phyloP scores from a whole-genome alignment of 2,113 vertebrate genomes.

The Acrocephalus kingi region DNA sequence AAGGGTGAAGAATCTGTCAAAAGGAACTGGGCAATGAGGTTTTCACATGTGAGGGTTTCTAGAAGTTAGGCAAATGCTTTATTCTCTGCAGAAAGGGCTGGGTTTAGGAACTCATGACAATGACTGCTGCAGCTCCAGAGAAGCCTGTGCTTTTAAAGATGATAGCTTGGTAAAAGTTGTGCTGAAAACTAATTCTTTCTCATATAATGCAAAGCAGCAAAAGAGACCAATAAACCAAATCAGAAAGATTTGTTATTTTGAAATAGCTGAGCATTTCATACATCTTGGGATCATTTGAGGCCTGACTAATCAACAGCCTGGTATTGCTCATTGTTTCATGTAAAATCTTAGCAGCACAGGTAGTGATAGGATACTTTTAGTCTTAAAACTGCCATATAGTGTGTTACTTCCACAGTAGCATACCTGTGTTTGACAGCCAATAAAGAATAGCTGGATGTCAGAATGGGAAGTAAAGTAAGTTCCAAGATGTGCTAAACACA shows the following conservation, averaged over 20 bases:
- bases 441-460: background rate
- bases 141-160: background rate
- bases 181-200: background rate
- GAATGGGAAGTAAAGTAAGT: background rate
- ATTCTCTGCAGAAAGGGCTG: background rate
- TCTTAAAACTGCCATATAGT: background rate
- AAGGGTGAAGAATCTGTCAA: background rate
- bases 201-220: background rate
- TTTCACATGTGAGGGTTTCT: background rate
- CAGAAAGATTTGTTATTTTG: background rate
- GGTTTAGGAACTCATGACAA: fast-evolving
- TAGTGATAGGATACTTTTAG: background rate
- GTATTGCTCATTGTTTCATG: background rate
- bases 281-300: background rate
- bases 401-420: fast-evolving
- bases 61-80: background rate
- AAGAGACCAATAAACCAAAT: background rate
- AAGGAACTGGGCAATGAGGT: background rate
- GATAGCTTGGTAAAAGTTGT: background rate
- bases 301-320: background rate
- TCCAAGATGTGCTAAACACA: background rate
- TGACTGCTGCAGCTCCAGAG: background rate
- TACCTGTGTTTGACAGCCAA: background rate
- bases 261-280: background rate
- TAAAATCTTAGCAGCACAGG: background rate